These are phyloP conservation scores for Ametastegia equiseti DNA, from an alignment of 2,888 invertebrate species.

Conservation along the genomic window DNA sequence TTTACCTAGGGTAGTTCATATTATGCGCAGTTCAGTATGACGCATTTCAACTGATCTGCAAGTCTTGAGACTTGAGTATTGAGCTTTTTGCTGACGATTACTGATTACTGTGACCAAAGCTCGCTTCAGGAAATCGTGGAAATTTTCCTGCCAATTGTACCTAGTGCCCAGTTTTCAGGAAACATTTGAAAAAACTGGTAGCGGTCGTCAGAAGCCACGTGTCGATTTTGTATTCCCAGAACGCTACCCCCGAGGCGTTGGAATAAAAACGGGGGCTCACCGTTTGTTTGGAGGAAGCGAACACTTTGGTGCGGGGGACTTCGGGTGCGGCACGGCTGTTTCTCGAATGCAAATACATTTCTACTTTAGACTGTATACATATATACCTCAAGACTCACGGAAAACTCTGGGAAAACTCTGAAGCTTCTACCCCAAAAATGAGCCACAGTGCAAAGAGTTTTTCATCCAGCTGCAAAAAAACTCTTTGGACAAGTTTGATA, in stretches of 20 bases:
- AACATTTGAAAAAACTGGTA: background rate
- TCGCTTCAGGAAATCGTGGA: too few relatives aligned
- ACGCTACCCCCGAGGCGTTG: conserved; percentile 18
- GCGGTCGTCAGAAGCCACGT: background rate
- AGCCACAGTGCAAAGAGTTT: conserved; percentile 5
- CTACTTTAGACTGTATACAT: background rate
- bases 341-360: conserved; percentile 38
- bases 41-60: background rate
- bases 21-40: background rate
- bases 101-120: too few relatives aligned
- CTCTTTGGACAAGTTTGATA: background rate
- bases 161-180: background rate
- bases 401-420: conserved; percentile 2
- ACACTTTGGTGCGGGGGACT: conserved; percentile 39
- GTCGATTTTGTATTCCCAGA: conserved; percentile 38
- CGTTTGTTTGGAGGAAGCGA: conserved; percentile 38
- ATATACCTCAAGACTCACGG: background rate
- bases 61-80: too few relatives aligned
- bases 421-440: conserved; percentile 1
- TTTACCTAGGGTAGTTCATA: background rate
- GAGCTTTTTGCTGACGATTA: too few relatives aligned
- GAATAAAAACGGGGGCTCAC: conserved; percentile 35
- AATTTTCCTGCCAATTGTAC: background rate
- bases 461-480: background rate
- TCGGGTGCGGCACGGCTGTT: conserved; percentile 22